Evolutionary conservation across 2,797 vertebrate genomes (phyloP), one percentile per base, ranked within the genome.

Genomic region (Acanthis flammea): DNA sequence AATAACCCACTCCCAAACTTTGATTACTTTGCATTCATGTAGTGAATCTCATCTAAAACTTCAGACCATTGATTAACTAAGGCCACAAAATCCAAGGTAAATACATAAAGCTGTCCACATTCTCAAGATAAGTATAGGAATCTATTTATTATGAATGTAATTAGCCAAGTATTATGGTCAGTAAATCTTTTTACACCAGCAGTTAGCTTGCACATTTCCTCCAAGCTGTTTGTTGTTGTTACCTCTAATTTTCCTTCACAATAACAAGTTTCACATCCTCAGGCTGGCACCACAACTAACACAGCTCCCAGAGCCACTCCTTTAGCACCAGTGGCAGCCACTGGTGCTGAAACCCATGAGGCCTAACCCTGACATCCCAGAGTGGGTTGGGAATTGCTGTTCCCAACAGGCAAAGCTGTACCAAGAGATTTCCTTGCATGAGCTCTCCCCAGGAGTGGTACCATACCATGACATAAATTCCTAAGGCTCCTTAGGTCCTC

Each of bases 1-100:
- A 94, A 94, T 86, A 96, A 94, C 57, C 48, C 70, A 60, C 70
- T 90, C 45, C 85, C 76, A 84, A 94, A 90, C 67, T 86, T 90
- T 45, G 88, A 94, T 92, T 96, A 88, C 76, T 90, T 96, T 30
- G n/a, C 83, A 82, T 92, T 91, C 77, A 82, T 11, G 42, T 3
- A 81, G 79, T 33, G 55, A 81, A 94, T 82, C 86, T 94, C 92
- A 92, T 90, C 50, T 84, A 63, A 80, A 19, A 76, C 77, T 78
- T 86, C 66, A 74, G 71, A 30, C 58, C 89, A 78, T 81, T 92
- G 87, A 91, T 96, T 92, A 96, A 94, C 70, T 57, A 71, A 70
- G 80, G 45, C 74, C 83, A 94, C 91, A 94, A 94, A 95, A 92
- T 84, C 79, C 92, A 90, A 84, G 63, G 72, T 91, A 92, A 89